Base-by-base conservation (phyloP, 2,888 invertebrate species). In the Eulithis prunata region DNA sequence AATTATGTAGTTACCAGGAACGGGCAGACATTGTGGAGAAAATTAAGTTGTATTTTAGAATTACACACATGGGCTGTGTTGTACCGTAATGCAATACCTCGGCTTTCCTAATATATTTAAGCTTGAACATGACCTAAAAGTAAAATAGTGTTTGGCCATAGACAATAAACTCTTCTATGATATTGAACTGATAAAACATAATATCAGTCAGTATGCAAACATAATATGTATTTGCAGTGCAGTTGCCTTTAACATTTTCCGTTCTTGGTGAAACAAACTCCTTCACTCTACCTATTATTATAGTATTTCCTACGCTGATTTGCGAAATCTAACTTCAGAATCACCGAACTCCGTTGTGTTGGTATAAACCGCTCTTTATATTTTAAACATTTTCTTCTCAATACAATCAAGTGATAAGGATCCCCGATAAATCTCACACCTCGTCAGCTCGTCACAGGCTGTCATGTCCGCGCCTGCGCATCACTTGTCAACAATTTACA, bases 401-500 rank as follows among this genome's bases (percentile, higher is more conserved):
- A 56, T 56, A 45, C 43, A 56, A 52, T 41, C 32, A 52, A 41
- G 21, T 53, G 63, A 54, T 57, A 62, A 64, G 52, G 62, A 70
- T 63, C 57, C 47, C 46, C 47, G 28, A 72, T 66, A 66, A 63
- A 66, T 68, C 66, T 70, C 64, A 52, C 72, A 66, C 70, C 64
- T 70, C 64, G 61, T 51, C 70, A 66, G 69, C 64, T 70, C 65
- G 60, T 51, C 60, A 53, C 38, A 54, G 12, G 11, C 53, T 38
- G 59, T 54, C 63, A 57, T 41, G 41, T 41, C 41, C 72, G 71
- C 68, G 43, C 55, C 63, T 64, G 71, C 74, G 75, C 80, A 75
- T 80, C 79, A 80, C 79, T 78, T 79, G 83, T 82, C 82, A 79
- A 77, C 79, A 75, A 84, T 85, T 85, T 83, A 82, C 83, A 85